These are phyloP conservation scores for Artemisiospiza belli DNA, from an alignment of 2,113 vertebrate species.

Conservation along the genomic window DNA sequence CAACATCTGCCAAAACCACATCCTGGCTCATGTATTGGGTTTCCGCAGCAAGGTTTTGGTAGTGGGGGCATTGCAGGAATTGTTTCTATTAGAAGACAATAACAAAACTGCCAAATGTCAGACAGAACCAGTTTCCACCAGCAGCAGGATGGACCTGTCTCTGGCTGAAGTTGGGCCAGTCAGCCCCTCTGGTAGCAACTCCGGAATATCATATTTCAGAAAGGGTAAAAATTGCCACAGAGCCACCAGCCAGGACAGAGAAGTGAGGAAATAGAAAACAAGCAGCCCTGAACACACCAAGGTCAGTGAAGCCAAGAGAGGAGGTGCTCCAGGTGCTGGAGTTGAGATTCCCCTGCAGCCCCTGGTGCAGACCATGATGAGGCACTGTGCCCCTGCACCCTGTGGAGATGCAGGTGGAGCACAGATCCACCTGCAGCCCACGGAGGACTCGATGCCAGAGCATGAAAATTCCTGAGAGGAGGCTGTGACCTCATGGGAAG, in stretches of 20 bases:
- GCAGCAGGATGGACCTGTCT: rapidly evolving
- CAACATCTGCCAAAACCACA: neutral
- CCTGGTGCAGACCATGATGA: no score
- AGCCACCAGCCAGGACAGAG: neutral
- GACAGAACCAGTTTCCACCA: neutral
- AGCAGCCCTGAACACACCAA: neutral
- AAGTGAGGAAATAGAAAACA: neutral
- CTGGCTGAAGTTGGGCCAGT: neutral
- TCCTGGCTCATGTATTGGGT: neutral
- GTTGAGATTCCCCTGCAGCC: neutral
- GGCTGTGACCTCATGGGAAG: rapidly evolving
- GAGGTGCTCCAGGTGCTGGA: neutral
- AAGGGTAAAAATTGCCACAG: neutral
- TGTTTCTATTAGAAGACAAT: neutral
- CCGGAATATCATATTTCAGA: neutral
- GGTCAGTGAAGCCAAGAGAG: neutral
- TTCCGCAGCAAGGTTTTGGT: neutral
- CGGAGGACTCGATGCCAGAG: rapidly evolving
- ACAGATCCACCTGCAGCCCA: neutral
- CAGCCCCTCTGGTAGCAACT: rapidly evolving
- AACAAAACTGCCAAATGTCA: rapidly evolving
- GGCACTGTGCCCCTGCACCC: neutral
- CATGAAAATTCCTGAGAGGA: neutral
- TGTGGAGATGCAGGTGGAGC: neutral
- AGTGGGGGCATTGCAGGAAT: rapidly evolving